These are phyloP conservation scores for Choristoneura fumiferana DNA, from an alignment of 1,140 invertebrate genomes.

Conservation along the genomic window DNA sequence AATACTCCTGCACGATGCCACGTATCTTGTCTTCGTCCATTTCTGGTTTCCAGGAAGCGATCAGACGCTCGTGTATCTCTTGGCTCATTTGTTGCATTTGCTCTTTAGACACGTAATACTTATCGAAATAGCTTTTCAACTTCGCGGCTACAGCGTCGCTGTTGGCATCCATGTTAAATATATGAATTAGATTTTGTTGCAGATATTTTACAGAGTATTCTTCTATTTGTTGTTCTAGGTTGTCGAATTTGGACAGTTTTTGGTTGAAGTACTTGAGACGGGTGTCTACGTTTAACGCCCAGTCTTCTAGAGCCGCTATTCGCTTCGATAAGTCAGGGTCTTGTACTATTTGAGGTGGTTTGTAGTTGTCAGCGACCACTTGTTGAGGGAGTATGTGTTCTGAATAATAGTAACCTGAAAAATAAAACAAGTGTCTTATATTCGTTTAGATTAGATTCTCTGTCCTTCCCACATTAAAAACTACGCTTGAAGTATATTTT, in stretches of 20 bases:
- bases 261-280: conserved; percentile 53
- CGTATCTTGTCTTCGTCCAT: conserved; percentile 64
- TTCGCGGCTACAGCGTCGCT: conserved; percentile 52
- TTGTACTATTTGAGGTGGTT: conserved; percentile 50
- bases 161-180: conserved; percentile 50
- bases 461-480: conserved; percentile 68
- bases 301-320: conserved; percentile 60
- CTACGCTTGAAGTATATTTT: background rate
- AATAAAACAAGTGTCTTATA: conserved; percentile 1
- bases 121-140: conserved; percentile 57
- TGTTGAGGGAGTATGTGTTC: conserved; percentile 37
- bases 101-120: conserved; percentile 53
- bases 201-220: conserved; percentile 61
- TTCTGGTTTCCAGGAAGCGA: conserved; percentile 72
- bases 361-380: conserved; percentile 44
- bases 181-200: conserved; percentile 61
- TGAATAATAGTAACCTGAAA: conserved; percentile 64
- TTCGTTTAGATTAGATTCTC: conserved; percentile 37
- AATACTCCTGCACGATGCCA: conserved; percentile 53
- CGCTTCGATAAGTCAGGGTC: conserved; percentile 53
- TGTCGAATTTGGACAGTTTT: conserved; percentile 59
- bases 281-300: conserved; percentile 60
- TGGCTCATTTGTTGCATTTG: conserved; percentile 50
- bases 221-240: conserved; percentile 60
- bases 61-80: conserved; percentile 61